Conservation (phyloP, 2,888 invertebrate genomes). For the Chouioia cunea region DNA sequence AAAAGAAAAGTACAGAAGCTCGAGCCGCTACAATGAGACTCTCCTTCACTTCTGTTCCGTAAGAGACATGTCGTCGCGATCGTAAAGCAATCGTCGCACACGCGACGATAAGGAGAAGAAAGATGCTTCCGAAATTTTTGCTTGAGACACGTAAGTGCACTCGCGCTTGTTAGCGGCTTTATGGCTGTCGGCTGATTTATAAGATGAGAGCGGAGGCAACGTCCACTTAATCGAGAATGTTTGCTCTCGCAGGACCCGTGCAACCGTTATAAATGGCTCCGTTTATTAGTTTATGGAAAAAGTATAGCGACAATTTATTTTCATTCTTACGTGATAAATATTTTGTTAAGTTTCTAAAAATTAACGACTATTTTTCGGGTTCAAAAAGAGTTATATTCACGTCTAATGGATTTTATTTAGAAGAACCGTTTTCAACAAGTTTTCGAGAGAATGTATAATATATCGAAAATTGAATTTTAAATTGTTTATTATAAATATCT, state of each 20-base stretch:
- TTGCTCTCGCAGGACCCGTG: constrained; percentile 3
- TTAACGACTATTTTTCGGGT: not conserved
- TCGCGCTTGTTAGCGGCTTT: constrained; percentile 41
- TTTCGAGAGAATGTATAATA: too few species aligned
- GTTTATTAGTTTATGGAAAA: constrained; percentile 14
- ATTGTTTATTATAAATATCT: too few species aligned
- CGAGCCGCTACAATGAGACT: constrained; percentile 12
- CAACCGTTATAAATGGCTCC: constrained; percentile 34
- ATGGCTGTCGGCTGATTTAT: constrained; percentile 41
- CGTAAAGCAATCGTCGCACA: constrained; percentile 51
- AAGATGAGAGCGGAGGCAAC: not conserved
- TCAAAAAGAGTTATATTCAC: not conserved
- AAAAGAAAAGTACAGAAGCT: not conserved
- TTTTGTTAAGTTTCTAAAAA: too few species aligned
- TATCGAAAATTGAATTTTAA: too few species aligned
- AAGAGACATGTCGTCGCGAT: constrained; percentile 46
- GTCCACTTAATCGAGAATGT: constrained; percentile 37
- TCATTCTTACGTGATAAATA: too few species aligned
- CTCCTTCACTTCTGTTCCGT: constrained; percentile 35
- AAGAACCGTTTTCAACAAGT: too few species aligned
- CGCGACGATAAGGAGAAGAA: not conserved
- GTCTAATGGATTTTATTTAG: too few species aligned
- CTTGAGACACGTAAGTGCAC: too few species aligned
- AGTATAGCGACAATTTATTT: too few species aligned
- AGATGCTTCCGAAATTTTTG: too few species aligned